Evolutionary conservation across 2,113 vertebrate species (phyloP).

Genomic region (Chascanopsetta lugubris): DNA sequence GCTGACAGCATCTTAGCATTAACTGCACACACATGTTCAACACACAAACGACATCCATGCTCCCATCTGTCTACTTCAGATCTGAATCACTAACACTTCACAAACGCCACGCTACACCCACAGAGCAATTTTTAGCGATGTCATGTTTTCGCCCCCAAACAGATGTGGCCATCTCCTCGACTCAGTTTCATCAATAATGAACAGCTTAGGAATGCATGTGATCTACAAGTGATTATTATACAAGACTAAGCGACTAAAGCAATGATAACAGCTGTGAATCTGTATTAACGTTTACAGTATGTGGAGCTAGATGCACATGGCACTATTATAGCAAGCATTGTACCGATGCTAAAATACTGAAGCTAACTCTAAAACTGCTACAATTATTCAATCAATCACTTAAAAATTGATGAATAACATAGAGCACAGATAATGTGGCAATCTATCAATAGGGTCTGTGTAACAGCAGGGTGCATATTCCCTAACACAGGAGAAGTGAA

Average conservation of each 20-base stretch:
- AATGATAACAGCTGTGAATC: not conserved
- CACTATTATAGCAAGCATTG: not conserved
- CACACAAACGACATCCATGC: conserved; percentile 42
- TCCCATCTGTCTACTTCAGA: conserved; percentile 45
- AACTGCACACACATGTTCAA: conserved; percentile 63
- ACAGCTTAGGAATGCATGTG: not conserved
- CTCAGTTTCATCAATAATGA: conserved; percentile 39
- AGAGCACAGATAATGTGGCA: no score
- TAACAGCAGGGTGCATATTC: no score
- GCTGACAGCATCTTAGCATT: conserved; percentile 56
- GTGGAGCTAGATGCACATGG: conserved; percentile 2
- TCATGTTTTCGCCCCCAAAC: conserved; percentile 38
- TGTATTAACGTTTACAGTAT: not conserved
- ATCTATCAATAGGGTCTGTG: no score
- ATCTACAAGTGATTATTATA: not conserved
- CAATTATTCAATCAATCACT: no score
- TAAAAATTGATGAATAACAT: no score
- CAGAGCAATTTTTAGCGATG: conserved; percentile 36
- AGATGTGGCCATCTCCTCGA: conserved; percentile 40
- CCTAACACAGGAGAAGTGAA: no score
- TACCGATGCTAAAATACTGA: not conserved
- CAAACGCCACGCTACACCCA: conserved; percentile 18
- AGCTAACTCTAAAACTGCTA: no score
- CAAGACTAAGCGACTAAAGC: not conserved
- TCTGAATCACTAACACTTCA: conserved; percentile 44